These are phyloP conservation scores for Heteronetta atricapilla DNA, from an alignment of 2,113 vertebrate species.

Conservation along the genomic window DNA sequence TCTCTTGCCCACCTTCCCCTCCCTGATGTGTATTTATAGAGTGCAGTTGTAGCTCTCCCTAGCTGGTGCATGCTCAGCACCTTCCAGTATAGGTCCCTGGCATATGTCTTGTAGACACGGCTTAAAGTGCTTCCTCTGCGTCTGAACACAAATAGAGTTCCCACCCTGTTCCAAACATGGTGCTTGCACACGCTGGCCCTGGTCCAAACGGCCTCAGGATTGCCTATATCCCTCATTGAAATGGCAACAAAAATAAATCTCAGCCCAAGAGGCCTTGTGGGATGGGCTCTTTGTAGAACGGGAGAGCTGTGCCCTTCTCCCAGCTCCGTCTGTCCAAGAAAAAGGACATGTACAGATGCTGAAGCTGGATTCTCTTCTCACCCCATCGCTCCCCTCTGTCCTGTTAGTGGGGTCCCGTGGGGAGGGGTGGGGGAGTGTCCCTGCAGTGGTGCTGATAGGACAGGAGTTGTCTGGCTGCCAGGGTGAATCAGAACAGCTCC, in stretches of 20 bases:
- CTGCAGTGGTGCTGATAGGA: conserved; percentile 57
- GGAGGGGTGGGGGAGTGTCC: not conserved
- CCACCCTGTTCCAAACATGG: conserved; percentile 50
- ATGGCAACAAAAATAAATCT: conserved; percentile 64
- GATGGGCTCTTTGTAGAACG: not conserved
- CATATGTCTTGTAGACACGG: not conserved
- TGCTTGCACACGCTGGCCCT: conserved; percentile 7
- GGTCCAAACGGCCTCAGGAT: conserved; percentile 48
- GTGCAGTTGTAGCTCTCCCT: not conserved
- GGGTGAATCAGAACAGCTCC: conserved; percentile 40
- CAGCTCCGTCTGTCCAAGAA: not conserved
- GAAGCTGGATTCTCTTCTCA: not conserved
- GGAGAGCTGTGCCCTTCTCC: not conserved
- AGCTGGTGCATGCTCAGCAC: not conserved
- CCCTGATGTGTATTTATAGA: conserved; percentile 46
- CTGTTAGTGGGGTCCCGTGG: not conserved
- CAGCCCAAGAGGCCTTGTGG: not conserved
- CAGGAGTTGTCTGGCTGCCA: conserved; percentile 48
- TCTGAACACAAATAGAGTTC: conserved; percentile 37
- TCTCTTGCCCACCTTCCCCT: not conserved
- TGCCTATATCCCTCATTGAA: conserved; percentile 59
- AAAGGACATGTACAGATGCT: not conserved
- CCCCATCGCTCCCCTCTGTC: not conserved
- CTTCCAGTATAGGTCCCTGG: conserved; percentile 25
- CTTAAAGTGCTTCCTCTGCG: conserved; percentile 51